Conservation (phyloP, 2,888 invertebrate genomes). For the Philereme vetulata region DNA sequence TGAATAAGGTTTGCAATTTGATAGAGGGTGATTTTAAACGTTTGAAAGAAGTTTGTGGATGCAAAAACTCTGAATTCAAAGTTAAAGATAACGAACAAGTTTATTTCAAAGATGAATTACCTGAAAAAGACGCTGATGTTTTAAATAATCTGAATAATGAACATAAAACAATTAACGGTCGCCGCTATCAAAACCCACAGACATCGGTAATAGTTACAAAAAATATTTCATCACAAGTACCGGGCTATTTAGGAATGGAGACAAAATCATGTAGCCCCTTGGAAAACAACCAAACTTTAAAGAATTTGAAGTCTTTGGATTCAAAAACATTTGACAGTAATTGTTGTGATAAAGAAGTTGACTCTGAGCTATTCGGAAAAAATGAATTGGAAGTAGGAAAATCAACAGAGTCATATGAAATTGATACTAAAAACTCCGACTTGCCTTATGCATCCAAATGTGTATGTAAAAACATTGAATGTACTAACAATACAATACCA, state of each 20-base stretch:
- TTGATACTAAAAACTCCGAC: background rate
- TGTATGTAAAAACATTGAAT: constrained; percentile 22
- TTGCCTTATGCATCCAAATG: constrained; percentile 24
- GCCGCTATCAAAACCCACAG: constrained; percentile 32
- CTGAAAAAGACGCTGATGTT: constrained; percentile 47
- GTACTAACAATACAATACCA: constrained; percentile 7
- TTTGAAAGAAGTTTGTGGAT: constrained; percentile 58
- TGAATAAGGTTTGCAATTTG: constrained; percentile 62
- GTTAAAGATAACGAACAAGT: constrained; percentile 12
- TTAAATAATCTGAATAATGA: background rate
- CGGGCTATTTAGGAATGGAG: constrained; percentile 43
- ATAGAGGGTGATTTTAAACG: constrained; percentile 73
- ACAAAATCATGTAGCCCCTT: constrained; percentile 55
- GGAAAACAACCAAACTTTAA: constrained; percentile 23
- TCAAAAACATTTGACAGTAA: background rate
- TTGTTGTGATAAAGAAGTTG: constrained; percentile 6
- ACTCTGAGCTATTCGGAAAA: constrained; percentile 14
- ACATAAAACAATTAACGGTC: constrained; percentile 1
- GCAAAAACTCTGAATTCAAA: constrained; percentile 38
- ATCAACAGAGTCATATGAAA: background rate
- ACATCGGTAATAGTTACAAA: constrained; percentile 37
- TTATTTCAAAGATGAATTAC: constrained; percentile 38
- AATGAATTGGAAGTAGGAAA: constrained; percentile 2
- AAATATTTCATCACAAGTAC: constrained; percentile 51
- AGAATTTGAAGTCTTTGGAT: constrained; percentile 3